A percentile compares a stretch with the other conserved stretches of the same genome.
Evolutionary conservation across 2,888 invertebrate species (phyloP).

Genomic region (Caradrina clavipalpis): DNA sequence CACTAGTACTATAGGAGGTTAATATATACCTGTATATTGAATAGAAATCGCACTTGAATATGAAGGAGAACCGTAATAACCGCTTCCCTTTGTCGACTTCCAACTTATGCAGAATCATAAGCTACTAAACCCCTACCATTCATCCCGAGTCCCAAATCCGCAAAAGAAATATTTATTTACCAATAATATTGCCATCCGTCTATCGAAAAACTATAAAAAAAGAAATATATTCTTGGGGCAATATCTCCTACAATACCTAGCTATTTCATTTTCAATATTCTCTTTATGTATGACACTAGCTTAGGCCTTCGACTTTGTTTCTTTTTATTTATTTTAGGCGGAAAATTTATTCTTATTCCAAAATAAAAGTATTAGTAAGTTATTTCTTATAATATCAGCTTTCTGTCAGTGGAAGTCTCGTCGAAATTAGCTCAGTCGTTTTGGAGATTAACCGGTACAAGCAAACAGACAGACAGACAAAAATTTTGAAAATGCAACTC

Average conservation of each 20-base stretch:
- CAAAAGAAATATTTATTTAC: conserved; percentile 57
- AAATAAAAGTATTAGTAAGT: too few species aligned
- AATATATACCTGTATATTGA: conserved; percentile 22
- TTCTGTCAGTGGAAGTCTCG: too few species aligned
- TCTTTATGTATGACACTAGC: conserved; percentile 20
- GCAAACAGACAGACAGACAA: too few species aligned
- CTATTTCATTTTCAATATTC: conserved; percentile 63
- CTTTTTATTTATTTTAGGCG: too few species aligned
- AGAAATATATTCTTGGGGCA: conserved; percentile 47
- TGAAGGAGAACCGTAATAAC: conserved; percentile 36
- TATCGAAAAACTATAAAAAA: conserved; percentile 63
- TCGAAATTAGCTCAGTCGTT: too few species aligned
- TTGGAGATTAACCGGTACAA: too few species aligned
- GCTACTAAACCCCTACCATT: conserved; percentile 30
- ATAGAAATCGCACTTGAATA: conserved; percentile 52
- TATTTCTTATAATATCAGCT: too few species aligned
- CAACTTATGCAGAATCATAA: conserved; percentile 52
- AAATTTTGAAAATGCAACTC: too few species aligned
- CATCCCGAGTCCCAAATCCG: conserved; percentile 30
- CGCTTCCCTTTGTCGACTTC: conserved; percentile 28
- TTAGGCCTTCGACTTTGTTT: too few species aligned
- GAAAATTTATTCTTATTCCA: too few species aligned
- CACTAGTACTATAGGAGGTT: neutral
- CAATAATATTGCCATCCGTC: conserved; percentile 49
- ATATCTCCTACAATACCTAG: conserved; percentile 56